Evolutionary conservation across 2,797 vertebrate genomes (phyloP), one percentile per base, ranked within the genome.

Genomic region (Merluccius polli): DNA sequence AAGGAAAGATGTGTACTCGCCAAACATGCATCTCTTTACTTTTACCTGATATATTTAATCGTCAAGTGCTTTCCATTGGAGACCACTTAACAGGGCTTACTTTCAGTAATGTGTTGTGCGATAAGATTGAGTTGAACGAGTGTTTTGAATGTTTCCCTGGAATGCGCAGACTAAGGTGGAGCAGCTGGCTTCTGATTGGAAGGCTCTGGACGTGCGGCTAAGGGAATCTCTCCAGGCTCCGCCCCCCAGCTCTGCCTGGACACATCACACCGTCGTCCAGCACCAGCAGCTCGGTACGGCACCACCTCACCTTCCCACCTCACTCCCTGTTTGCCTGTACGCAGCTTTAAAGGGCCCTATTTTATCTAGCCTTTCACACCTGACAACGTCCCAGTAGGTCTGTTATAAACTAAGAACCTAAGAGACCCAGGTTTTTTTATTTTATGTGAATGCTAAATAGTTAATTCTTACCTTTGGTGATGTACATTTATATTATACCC

Each of bases 171-270:
- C 36, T 81, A 91, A 93, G 79, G 91, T 94, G 52, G 94, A 94
- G 77, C 90, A 94, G 89, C 83, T 95, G 79, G 94, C 93, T 2
- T 84, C 87, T 7, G 93, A 94, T 72, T 95, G 94, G 94, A 95
- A 94, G 87, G 82, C 87, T 67, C 87, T 95, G 75, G 94, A 94
- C 35, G 35, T 83, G 15, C 87, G 85, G 41, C 76, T 95, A 71
- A 93, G 93, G 83, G 93, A 95, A 44, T 86, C 89, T 41, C 89
- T 90, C 18, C 89, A 89, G 73, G 82, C 83, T 0, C 76, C 91
- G 0, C 41, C 84, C 2, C 30, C 67, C 12, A 32, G 29, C 24
- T 88, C 90, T 74, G 87, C 89, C 0, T 94, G 93, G 93, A 91
- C 86, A 3, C 90, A 89, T 27, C 59, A 63, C 10, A 11, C 3